Evolutionary conservation across 1,140 invertebrate species (phyloP).

Genomic region (Trichogramma pretiosum): DNA sequence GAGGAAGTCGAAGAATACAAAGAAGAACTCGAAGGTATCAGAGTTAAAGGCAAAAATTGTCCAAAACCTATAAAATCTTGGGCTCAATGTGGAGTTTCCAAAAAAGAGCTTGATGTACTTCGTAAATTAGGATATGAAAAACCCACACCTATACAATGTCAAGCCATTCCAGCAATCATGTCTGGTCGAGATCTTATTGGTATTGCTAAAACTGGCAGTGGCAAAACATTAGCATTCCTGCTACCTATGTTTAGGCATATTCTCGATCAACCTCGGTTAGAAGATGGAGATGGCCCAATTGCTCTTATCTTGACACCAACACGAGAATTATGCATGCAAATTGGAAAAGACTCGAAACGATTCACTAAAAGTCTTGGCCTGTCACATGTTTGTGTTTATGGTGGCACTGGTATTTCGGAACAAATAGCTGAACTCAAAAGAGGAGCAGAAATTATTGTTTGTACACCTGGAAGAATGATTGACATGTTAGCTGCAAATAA

Average conservation of each 20-base stretch:
- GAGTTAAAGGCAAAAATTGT: conserved; percentile 78
- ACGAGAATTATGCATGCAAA: conserved; percentile 97
- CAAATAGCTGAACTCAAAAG: conserved; percentile 96
- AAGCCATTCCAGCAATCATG: conserved; percentile 99
- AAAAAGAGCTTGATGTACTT: conserved; percentile 89
- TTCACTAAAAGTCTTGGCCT: conserved; percentile 85
- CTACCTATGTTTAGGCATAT: conserved; percentile 98
- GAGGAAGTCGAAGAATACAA: conserved; percentile 83
- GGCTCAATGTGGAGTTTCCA: conserved; percentile 97
- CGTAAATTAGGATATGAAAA: conserved; percentile 92
- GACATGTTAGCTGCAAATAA: conserved; percentile 98
- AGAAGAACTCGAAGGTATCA: conserved; percentile 73
- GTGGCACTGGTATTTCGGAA: conserved; percentile 94
- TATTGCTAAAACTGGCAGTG: conserved; percentile 98
- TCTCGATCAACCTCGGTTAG: conserved; percentile 83
- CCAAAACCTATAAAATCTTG: conserved; percentile 94
- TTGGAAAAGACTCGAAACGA: conserved; percentile 92
- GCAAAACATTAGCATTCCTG: conserved; percentile 97
- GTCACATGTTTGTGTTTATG: conserved; percentile 93
- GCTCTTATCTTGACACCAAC: conserved; percentile 97
- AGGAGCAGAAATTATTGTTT: conserved; percentile 97
- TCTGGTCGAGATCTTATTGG: conserved; percentile 94
- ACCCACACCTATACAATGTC: conserved; percentile 97
- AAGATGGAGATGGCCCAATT: conserved; percentile 95
- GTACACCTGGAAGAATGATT: conserved; percentile 98